A percentile compares a stretch with the other conserved stretches of the same genome.
Evolutionary conservation across 53 echinoderm and acorn worm species (phyloP).

Genomic region (Arbacia lixula): DNA sequence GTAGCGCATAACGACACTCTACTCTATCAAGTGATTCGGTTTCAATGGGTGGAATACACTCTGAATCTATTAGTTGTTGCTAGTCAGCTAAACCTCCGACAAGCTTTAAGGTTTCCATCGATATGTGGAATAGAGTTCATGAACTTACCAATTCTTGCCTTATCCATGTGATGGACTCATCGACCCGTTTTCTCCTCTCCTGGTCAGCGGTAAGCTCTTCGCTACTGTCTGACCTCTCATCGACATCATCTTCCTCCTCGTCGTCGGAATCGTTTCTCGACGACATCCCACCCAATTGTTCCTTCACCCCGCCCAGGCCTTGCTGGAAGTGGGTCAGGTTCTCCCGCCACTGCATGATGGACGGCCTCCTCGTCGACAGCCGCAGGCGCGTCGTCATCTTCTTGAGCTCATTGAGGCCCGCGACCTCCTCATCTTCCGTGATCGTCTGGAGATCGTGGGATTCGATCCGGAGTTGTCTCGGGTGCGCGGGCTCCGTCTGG

Average conservation of each 20-base stretch:
- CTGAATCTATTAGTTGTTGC: too few relatives aligned
- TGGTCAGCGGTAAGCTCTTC: slow-evolving; percentile 11
- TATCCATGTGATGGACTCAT: slow-evolving; percentile 39
- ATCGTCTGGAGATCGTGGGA: slow-evolving; percentile 34
- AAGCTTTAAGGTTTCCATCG: too few relatives aligned
- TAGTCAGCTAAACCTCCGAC: too few relatives aligned
- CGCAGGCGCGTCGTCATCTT: slow-evolving; percentile 45
- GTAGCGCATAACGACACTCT: too few relatives aligned
- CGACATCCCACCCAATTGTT: background rate
- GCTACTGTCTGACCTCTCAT: slow-evolving; percentile 17
- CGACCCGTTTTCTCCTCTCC: slow-evolving; percentile 33
- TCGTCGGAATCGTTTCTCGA: background rate
- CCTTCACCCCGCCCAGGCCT: background rate
- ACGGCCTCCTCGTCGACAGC: slow-evolving; percentile 42
- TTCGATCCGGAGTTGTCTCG: background rate
- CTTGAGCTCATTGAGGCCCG: slow-evolving; percentile 36
- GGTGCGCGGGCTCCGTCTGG: slow-evolving; percentile 25
- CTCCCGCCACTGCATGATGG: slow-evolving; percentile 50
- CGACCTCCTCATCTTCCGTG: slow-evolving; percentile 40
- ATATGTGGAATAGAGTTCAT: too few relatives aligned
- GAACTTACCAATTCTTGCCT: slow-evolving; percentile 44
- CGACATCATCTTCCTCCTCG: slow-evolving; percentile 10
- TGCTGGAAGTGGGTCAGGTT: slow-evolving; percentile 44
- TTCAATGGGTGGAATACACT: too few relatives aligned
- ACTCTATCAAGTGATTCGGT: too few relatives aligned